These are phyloP conservation scores for Sciurus vulgaris DNA, from an alignment of 2,797 vertebrate species.

Conservation along the genomic window DNA sequence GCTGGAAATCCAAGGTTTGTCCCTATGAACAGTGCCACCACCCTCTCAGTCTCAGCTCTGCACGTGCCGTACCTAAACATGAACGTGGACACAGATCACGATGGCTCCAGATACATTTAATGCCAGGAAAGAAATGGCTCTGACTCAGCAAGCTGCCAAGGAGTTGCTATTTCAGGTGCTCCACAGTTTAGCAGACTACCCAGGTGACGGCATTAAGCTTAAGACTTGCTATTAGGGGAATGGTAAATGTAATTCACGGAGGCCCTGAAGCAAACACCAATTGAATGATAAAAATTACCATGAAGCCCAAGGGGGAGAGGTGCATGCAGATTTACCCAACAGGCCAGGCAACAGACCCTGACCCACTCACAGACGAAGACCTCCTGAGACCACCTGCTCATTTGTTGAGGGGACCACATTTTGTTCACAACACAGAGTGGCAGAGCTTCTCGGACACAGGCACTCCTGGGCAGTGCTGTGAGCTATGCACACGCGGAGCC, in stretches of 20 bases:
- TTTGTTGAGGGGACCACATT: neutral
- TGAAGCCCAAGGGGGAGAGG: slow-evolving; percentile 54
- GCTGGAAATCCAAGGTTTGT: neutral
- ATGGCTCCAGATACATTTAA: neutral
- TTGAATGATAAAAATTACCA: slow-evolving; percentile 63
- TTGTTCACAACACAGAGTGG: neutral
- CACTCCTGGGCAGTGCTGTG: neutral
- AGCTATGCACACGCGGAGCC: neutral
- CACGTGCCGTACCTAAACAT: neutral
- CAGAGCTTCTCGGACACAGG: neutral
- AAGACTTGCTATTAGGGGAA: slow-evolving; percentile 68
- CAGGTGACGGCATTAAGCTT: slow-evolving; percentile 67
- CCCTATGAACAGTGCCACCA: neutral
- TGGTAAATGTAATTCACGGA: slow-evolving; percentile 39
- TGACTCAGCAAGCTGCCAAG: slow-evolving; percentile 35
- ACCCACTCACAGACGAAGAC: neutral
- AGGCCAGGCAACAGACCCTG: neutral
- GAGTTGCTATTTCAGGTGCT: slow-evolving; percentile 63
- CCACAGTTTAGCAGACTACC: slow-evolving; percentile 55
- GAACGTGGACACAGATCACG: neutral
- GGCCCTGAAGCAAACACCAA: slow-evolving; percentile 52
- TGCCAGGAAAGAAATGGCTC: slow-evolving; percentile 57
- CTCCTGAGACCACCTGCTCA: neutral
- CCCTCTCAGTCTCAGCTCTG: neutral
- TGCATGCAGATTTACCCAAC: neutral